Evolutionary conservation across 2,113 vertebrate species (phyloP).

Genomic region (Leptodactylus fuscus): DNA sequence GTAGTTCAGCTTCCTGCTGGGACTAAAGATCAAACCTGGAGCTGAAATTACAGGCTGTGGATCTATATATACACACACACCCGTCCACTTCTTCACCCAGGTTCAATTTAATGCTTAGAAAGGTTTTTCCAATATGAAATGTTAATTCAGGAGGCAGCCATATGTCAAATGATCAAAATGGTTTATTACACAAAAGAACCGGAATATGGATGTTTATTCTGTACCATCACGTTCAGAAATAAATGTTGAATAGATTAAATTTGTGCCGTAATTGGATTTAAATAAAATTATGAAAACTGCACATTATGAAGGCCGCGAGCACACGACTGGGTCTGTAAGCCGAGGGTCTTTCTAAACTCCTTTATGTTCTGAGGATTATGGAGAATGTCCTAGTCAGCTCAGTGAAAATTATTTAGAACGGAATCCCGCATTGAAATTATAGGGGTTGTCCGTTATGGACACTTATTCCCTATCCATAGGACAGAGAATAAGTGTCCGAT

Average conservation of each 20-base stretch:
- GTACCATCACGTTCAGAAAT: neutral
- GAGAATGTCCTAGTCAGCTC: too few species aligned
- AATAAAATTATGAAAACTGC: neutral
- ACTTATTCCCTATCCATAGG: too few species aligned
- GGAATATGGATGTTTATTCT: too few species aligned
- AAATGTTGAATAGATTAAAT: neutral
- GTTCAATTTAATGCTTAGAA: neutral
- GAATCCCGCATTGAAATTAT: too few species aligned
- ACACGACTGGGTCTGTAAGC: too few species aligned
- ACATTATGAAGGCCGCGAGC: too few species aligned
- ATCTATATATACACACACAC: constrained; percentile 9
- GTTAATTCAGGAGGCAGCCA: neutral
- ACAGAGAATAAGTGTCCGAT: too few species aligned
- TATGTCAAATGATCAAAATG: neutral
- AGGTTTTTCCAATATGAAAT: neutral
- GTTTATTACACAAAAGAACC: neutral
- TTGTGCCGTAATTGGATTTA: neutral
- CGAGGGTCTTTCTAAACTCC: too few species aligned
- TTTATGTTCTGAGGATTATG: too few species aligned
- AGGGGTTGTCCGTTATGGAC: too few species aligned
- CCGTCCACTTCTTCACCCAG: neutral
- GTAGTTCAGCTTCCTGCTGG: constrained; percentile 29
- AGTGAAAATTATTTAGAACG: too few species aligned
- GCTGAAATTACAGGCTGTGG: constrained; percentile 3
- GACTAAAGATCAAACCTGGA: constrained; percentile 25